Evolutionary conservation across 1,140 invertebrate species (phyloP).

Genomic region (Cephus cinctus): DNA sequence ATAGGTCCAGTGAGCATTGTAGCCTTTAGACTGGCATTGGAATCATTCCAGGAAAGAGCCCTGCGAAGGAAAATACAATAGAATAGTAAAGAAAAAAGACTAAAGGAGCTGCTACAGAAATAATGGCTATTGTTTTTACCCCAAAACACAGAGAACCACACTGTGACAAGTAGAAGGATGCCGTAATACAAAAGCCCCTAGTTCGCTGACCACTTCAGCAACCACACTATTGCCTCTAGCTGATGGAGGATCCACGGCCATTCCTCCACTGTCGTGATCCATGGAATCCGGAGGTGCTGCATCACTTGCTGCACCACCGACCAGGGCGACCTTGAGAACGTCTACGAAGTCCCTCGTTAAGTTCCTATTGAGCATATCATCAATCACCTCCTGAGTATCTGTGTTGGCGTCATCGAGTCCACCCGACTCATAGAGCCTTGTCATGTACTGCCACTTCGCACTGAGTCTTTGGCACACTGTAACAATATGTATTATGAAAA

Average conservation of each 20-base stretch:
- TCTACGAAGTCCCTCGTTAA: constrained; percentile 87
- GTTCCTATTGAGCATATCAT: constrained; percentile 84
- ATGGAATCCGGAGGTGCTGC: constrained; percentile 59
- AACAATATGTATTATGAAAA: constrained; percentile 24
- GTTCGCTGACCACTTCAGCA: constrained; percentile 70
- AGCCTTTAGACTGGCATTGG: constrained; percentile 74
- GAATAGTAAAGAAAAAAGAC: constrained; percentile 32
- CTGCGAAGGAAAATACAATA: constrained; percentile 53
- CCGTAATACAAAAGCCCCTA: constrained; percentile 67
- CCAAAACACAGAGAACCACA: constrained; percentile 64
- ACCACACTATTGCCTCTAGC: constrained; percentile 60
- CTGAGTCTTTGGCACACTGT: constrained; percentile 75
- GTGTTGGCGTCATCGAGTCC: constrained; percentile 73
- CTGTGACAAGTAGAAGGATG: constrained; percentile 66
- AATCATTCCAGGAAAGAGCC: constrained; percentile 85
- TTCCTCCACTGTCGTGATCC: constrained; percentile 66
- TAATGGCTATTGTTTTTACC: constrained; percentile 36
- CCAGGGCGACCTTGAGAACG: constrained; percentile 69
- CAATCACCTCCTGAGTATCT: constrained; percentile 83
- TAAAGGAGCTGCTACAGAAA: neutral
- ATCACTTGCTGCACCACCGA: constrained; percentile 55
- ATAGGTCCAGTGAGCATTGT: constrained; percentile 69
- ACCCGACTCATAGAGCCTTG: constrained; percentile 72
- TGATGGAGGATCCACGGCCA: constrained; percentile 60
- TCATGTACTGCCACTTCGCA: constrained; percentile 77